Percentiles rank a stretch among this genome's conserved stretches.
Conservation (phyloP, 2,888 invertebrate species). For the Yponomeuta sedellus region DNA sequence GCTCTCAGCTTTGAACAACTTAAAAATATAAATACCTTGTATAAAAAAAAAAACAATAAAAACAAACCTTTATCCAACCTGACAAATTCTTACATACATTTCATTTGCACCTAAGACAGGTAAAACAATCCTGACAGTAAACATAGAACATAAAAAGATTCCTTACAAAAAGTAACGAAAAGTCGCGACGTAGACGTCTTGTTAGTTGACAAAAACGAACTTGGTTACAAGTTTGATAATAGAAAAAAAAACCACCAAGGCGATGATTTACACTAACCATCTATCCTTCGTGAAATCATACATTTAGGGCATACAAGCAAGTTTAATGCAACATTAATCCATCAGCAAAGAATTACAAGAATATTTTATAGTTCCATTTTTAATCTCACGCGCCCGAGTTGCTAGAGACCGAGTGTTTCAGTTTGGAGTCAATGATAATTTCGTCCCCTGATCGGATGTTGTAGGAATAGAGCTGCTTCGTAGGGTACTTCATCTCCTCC, state of each 20-base stretch:
- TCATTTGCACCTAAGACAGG: neutral
- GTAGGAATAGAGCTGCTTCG: slow-evolving; percentile 93
- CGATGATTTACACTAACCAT: neutral
- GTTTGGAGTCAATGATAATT: slow-evolving; percentile 90
- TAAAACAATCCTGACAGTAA: neutral
- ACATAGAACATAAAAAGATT: neutral
- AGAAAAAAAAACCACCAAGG: neutral
- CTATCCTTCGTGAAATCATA: neutral
- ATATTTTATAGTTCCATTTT: neutral
- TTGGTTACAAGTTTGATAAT: neutral
- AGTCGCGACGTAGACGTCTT: neutral
- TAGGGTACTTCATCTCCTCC: slow-evolving; percentile 92
- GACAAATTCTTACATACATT: neutral
- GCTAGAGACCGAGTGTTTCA: slow-evolving; percentile 69
- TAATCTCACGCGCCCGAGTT: neutral
- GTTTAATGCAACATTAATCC: neutral
- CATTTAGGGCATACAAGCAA: neutral
- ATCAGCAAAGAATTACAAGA: neutral
- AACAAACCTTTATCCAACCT: slow-evolving; percentile 19
- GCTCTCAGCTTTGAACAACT: slow-evolving; percentile 12
- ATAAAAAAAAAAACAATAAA: slow-evolving; percentile 17
- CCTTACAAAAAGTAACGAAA: neutral
- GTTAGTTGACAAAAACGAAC: neutral
- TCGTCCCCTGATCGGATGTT: slow-evolving; percentile 93
- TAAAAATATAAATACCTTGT: slow-evolving; percentile 23